phyloP scores from a whole-genome alignment of 2,888 invertebrate genomes.

The Epirrhoe alternata region DNA sequence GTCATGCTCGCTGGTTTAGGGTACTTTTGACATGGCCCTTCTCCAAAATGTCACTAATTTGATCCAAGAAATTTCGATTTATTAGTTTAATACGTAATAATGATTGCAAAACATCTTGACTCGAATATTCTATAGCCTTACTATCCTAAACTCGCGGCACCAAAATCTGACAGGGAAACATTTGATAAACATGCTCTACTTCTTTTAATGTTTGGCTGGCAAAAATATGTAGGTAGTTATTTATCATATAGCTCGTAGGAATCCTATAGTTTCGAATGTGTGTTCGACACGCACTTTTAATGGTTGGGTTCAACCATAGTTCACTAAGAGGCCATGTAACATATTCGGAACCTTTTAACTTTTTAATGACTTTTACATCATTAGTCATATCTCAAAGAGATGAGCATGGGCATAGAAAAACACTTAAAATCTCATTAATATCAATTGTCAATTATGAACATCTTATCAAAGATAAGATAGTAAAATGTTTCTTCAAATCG shows the following conservation, averaged over 20 bases:
- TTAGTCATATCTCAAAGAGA: background rate
- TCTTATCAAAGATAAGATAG: conserved; percentile 13
- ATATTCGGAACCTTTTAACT: background rate
- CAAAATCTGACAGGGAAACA: background rate
- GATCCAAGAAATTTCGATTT: no score
- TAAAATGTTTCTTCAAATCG: conserved; percentile 10
- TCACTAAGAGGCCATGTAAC: no score
- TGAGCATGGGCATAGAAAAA: background rate
- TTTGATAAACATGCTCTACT: background rate
- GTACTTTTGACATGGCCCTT: no score
- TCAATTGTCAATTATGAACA: conserved; percentile 14
- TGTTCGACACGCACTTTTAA: conserved; percentile 28
- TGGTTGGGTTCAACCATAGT: conserved; percentile 12
- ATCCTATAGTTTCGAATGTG: conserved; percentile 20
- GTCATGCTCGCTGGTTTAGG: no score
- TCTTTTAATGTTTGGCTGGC: conserved; percentile 2
- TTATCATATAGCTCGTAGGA: conserved; percentile 21
- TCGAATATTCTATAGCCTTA: background rate
- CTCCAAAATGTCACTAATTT: no score
- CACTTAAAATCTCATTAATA: conserved; percentile 2
- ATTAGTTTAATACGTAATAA: no score
- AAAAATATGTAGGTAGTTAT: conserved; percentile 9
- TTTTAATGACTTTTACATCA: background rate
- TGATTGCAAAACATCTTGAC: background rate
- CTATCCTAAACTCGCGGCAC: background rate